These are phyloP conservation scores for Bombus balteatus DNA, from an alignment of 1,140 invertebrate species.

Conservation along the genomic window DNA sequence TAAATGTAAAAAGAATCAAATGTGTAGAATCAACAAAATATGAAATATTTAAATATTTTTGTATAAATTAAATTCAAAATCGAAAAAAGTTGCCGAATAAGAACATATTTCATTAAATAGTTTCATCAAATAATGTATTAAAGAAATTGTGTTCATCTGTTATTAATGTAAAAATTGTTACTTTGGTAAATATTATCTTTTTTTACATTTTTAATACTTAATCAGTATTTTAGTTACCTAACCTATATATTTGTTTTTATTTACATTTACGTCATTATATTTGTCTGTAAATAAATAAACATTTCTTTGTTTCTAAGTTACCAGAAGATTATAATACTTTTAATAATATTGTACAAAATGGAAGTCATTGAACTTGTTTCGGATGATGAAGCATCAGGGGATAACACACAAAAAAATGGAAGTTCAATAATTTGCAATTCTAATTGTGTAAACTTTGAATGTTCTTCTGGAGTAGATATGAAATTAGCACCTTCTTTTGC, in stretches of 20 bases:
- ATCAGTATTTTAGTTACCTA: not conserved
- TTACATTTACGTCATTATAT: not conserved
- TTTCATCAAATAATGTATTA: conserved; percentile 1
- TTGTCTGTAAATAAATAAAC: not conserved
- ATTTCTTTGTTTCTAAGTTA: not conserved
- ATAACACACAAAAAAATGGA: conserved; percentile 57
- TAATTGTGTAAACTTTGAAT: conserved; percentile 84
- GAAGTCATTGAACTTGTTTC: conserved; percentile 80
- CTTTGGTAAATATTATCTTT: not conserved
- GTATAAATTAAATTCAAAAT: conserved; percentile 1
- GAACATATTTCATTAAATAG: not conserved
- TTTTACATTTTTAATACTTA: not conserved
- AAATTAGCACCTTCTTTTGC: conserved; percentile 82
- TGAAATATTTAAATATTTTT: conserved; percentile 1
- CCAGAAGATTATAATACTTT: not conserved
- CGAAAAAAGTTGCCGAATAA: not conserved
- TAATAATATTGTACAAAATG: conserved; percentile 8
- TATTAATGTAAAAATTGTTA: not conserved
- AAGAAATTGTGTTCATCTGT: not conserved
- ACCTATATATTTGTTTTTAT: conserved; percentile 8
- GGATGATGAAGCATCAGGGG: conserved; percentile 71
- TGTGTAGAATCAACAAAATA: not conserved
- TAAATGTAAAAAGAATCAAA: not conserved
- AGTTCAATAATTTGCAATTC: conserved; percentile 68
- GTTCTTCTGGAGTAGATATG: conserved; percentile 81